Percentiles rank a stretch among this genome's conserved stretches.
These are phyloP conservation scores for Palaemon carinicauda DNA, from an alignment of 1,140 invertebrate species.

Conservation along the genomic window DNA sequence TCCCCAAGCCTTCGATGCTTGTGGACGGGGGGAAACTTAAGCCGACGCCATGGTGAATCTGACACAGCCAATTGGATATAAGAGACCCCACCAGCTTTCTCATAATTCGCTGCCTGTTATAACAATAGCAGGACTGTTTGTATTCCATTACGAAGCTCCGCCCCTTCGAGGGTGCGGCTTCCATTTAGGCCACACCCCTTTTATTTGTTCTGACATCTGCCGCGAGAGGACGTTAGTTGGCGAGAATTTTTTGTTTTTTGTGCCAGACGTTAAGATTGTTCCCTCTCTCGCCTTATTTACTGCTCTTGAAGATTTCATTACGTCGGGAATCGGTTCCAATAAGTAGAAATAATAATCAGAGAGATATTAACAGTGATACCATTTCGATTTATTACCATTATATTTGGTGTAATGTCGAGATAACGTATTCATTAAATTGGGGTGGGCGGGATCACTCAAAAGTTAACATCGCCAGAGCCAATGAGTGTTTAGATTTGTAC, in stretches of 20 bases:
- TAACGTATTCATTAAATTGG: constrained; percentile 33
- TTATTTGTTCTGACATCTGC: not conserved
- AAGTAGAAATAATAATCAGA: too few species aligned
- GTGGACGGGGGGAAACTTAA: constrained; percentile 41
- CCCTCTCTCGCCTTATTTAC: not conserved
- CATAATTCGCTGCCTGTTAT: constrained; percentile 57
- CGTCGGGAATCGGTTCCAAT: not conserved
- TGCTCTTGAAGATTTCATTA: not conserved
- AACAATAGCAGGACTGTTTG: constrained; percentile 56
- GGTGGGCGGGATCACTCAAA: constrained; percentile 30
- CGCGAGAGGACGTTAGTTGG: constrained; percentile 33
- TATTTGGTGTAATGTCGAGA: not conserved
- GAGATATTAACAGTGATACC: too few species aligned
- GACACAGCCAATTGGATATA: constrained; percentile 54
- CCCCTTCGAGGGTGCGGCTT: not conserved
- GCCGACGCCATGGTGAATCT: constrained; percentile 46
- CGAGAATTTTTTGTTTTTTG: constrained; percentile 28
- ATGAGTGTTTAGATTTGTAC: constrained; percentile 37
- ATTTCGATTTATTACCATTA: not conserved
- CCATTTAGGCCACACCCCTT: not conserved
- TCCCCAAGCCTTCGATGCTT: constrained; percentile 28
- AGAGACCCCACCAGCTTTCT: constrained; percentile 56
- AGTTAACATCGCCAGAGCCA: constrained; percentile 31
- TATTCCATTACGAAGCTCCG: constrained; percentile 51
- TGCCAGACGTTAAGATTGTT: not conserved